Evolutionary conservation across 2,888 invertebrate species (phyloP), one percentile per base, ranked within the genome.

Genomic region (Rhagonycha fulva): DNA sequence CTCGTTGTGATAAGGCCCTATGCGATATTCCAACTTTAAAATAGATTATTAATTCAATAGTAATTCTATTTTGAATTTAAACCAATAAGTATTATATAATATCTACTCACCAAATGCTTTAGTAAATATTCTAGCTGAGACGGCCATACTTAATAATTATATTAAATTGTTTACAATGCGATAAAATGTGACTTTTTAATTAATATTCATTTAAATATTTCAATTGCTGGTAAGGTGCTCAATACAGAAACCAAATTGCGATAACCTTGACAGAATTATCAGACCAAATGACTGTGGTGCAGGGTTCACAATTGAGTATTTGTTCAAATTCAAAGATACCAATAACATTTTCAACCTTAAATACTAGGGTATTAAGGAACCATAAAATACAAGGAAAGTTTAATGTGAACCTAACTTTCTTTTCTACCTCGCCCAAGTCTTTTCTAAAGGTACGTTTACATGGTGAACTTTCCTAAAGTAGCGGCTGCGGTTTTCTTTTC

Each of bases 81-180:
- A 66, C 10, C 30, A 71, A 71, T 69, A 12, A 61, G 32, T 14
- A 68, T 72, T 71, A 74, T 74, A 69, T 73, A 75, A 70, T 62
- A 61, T 5, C 10, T 62, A 78, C 87, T 87, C 82, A 88, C 88
- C 85, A 76, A 86, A 82, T 76, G 85, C 80, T 79, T 85, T 85
- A 76, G 82, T 82, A 79, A 87, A 84, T 82, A 88, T 83, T 80
- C 87, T 87, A 75, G 86, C 82, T 77, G 86, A 84, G 77, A 84
- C 85, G 82, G 87, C 87, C 87, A 87, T 87, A n/a, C n/a, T 47
- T 47, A 47, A 47, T 47, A 47, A 47, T 47, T 12, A 2, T 47
- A 26, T 68, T 28, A 9, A 47, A 47, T 7, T 32, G 47, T 47
- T 47, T 47, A 47, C 47, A 26, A 26, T 26, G 7, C 26, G 7